Base-by-base conservation (phyloP, 2,797 vertebrate genomes). In the Coendou prehensilis region DNA sequence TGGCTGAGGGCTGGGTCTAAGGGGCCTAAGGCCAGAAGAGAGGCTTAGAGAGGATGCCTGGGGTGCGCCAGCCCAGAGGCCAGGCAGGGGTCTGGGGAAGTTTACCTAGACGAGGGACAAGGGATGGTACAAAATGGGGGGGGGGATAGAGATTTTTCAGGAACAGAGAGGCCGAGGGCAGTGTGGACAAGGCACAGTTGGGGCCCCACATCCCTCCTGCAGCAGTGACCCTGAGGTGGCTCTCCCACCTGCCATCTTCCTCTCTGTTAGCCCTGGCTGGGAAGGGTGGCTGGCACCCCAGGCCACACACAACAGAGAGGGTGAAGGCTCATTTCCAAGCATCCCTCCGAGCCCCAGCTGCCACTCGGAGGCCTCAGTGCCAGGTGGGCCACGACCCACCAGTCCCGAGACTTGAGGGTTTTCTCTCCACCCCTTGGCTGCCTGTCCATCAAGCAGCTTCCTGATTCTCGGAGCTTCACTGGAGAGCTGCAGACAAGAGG, bases 151-250 rank as follows among this genome's bases (percentile, higher is more conserved):
- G 54, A 28, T 3, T 91, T 96, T 76, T 47, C 41, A 56, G 37
- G 89, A 81, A 89, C 63, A 91, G 56, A 54, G 75, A 67, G 56
- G 96, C 84, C 59, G 71, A 97, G 61, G 59, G n/a, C 57, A 93
- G 56, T 0, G 8, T 54, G 87, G 93, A 41, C 9, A 50, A 37
- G 79, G 64, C 61, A 50, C 9, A 5, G 14, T 7, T 33, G 83
- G 64, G 54, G 54, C 18, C 14, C 33, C 52, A 57, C 0, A 2
- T n/a, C 81, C 76, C 4, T n/a, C 56, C 83, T 80, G 89, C 84
- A 59, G 83, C 83, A 59, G 67, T 63, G 8, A 86, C 71, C 59
- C 47, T 6, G 83, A 93, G 56, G 0, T 37, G 45, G 69, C 76
- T 57, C 41, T 59, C 45, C 59, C 9, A 59, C 59, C 61, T 76